Percentiles rank a stretch among this genome's conserved stretches.
These are phyloP conservation scores for Garra rufa DNA, from an alignment of 2,113 vertebrate species.

Conservation along the genomic window DNA sequence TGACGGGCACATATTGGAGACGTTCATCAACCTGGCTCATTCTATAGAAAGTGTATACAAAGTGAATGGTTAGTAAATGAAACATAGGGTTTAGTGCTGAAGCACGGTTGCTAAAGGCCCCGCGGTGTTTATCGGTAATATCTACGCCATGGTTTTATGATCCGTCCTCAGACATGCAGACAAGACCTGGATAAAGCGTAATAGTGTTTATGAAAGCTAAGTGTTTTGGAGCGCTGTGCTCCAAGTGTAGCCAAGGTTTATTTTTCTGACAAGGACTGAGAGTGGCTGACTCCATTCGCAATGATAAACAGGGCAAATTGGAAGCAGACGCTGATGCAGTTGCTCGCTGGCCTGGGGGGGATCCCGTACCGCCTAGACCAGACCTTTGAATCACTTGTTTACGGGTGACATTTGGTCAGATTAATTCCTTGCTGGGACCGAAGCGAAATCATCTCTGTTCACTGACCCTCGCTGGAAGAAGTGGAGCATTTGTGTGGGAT, in stretches of 20 bases:
- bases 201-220: slow-evolving; percentile 42
- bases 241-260: slow-evolving; percentile 21
- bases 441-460: slow-evolving; percentile 65
- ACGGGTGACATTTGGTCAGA: slow-evolving; percentile 64
- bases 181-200: not conserved
- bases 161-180: not conserved
- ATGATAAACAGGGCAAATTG: slow-evolving; percentile 75
- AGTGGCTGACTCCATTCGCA: slow-evolving; percentile 61
- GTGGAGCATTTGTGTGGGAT: not conserved
- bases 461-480: slow-evolving; percentile 20
- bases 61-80: not conserved
- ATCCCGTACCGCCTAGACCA: not conserved
- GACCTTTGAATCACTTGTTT: slow-evolving; percentile 67
- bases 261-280: slow-evolving; percentile 45
- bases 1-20: not conserved
- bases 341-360: slow-evolving; percentile 15
- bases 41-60: too few relatives aligned
- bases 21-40: not conserved
- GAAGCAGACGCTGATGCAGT: slow-evolving; percentile 70
- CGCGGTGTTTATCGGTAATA: not conserved
- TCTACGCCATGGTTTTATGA: not conserved
- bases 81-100: not conserved
- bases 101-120: not conserved
- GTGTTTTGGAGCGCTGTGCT: slow-evolving; percentile 47
- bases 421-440: slow-evolving; percentile 65